Evolutionary conservation across 1,140 invertebrate genomes (phyloP).

Genomic region (Nomia melanderi): DNA sequence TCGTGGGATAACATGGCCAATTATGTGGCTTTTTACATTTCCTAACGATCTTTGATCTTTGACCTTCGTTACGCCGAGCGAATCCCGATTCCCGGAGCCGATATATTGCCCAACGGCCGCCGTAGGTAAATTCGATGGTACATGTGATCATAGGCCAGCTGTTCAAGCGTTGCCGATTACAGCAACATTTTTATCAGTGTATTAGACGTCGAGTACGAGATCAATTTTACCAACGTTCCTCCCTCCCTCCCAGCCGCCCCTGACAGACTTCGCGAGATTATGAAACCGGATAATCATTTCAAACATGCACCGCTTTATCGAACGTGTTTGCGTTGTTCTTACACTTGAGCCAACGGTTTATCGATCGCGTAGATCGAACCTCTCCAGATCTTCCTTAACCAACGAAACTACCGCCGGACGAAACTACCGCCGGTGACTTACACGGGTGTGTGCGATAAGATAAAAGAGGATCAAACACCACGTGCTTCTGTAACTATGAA

Average conservation of each 20-base stretch:
- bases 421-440: not conserved
- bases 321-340: not conserved
- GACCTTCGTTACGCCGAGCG: slow-evolving; percentile 32
- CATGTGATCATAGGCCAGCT: slow-evolving; percentile 30
- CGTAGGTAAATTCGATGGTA: not conserved
- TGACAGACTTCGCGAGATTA: not conserved
- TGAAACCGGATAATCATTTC: not conserved
- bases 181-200: not conserved
- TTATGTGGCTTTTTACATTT: slow-evolving; percentile 14
- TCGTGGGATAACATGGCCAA: not conserved
- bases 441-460: slow-evolving; percentile 12
- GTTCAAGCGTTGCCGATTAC: slow-evolving; percentile 10
- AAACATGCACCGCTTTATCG: not conserved
- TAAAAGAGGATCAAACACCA: slow-evolving; percentile 25
- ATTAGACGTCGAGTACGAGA: slow-evolving; percentile 24
- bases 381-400: not conserved
- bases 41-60: slow-evolving; percentile 64
- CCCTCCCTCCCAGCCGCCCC: too few species aligned
- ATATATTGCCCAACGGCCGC: not conserved
- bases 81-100: not conserved
- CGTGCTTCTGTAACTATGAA: slow-evolving; percentile 36
- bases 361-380: slow-evolving; percentile 9
- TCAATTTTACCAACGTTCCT: too few species aligned
- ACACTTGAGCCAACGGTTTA: not conserved
- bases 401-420: not conserved